Evolutionary conservation across 2,797 vertebrate genomes (phyloP).

Genomic region (Danio aesculapii): DNA sequence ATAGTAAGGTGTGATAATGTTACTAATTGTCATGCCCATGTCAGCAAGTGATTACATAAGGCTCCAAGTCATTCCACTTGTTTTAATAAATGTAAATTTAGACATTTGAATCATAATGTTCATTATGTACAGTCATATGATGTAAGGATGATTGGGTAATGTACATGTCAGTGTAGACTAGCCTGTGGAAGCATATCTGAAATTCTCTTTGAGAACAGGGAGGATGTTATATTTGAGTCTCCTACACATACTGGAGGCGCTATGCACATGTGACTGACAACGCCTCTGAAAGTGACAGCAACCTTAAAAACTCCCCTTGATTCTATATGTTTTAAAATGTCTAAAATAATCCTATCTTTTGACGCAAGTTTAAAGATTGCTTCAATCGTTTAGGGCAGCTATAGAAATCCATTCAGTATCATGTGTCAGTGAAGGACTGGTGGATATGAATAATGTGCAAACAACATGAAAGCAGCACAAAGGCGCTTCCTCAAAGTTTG

Average conservation of each 20-base stretch:
- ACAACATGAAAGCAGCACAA: background rate
- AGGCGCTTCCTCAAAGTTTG: background rate
- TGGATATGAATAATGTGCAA: background rate
- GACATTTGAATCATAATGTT: background rate
- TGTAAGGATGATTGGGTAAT: background rate
- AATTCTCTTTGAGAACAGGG: background rate
- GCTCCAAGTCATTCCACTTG: background rate
- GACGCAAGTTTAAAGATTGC: background rate
- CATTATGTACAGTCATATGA: background rate
- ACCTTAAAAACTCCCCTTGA: background rate
- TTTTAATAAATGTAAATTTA: background rate
- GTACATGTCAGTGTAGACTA: background rate
- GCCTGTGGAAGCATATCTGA: background rate
- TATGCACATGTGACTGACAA: constrained; percentile 25
- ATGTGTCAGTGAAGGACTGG: background rate
- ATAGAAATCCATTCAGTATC: background rate
- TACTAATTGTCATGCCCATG: background rate
- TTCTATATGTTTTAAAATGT: background rate
- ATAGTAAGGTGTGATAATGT: background rate
- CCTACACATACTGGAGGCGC: background rate
- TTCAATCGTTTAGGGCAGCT: background rate
- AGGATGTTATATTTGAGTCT: background rate
- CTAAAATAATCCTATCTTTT: background rate
- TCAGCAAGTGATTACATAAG: background rate
- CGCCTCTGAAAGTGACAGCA: constrained; percentile 30